Evolutionary conservation across 2,797 vertebrate genomes (phyloP), one percentile per base, ranked within the genome.

Genomic region (Chiroxiphia lanceolata): DNA sequence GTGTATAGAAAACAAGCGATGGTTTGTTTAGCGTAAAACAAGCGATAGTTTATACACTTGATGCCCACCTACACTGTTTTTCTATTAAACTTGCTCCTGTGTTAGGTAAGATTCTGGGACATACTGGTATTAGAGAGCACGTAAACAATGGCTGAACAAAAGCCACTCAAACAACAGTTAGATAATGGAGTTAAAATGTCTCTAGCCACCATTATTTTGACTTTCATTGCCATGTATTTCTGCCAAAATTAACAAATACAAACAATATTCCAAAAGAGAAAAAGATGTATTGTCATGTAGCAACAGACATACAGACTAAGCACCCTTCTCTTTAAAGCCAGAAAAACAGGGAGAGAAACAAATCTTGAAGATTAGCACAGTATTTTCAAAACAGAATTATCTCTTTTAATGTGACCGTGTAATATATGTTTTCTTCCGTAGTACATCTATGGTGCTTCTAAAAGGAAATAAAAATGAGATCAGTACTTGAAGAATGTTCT

Each of bases 381-480:
- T 72, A 2, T 57, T 84, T 81, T 59, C 47, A 36, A 93, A 83
- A 51, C 27, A 25, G 10, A 72, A 72, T 22, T 53, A 50, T 19
- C 75, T 42, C 21, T 81, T 78, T 78, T 47, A 67, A 81, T 14
- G 8, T 17, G 56, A 77, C 51, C 29, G 27, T 26, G 4, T 31
- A 81, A 69, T 26, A 81, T 4, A 83, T 20, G 17, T 54, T 87
- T 79, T 83, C 60, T 76, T 72, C 51, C n/a, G 36, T 57, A 53
- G 18, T 36, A 76, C 26, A 57, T 45, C 54, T 48, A 15, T 6
- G 17, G 56, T 63, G 59, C 19, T 67, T 84, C 56, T 40, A 40
- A 79, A 83, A 78, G 76, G 60, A 90, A 96, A 82, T 42, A 76
- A 87, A 84, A 29, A 89, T 48, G 86, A 90, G 54, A 75, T 82